Percentiles rank a stretch among this genome's conserved stretches.
Conservation (phyloP, 2,113 vertebrate genomes). For the Callipepla squamata region DNA sequence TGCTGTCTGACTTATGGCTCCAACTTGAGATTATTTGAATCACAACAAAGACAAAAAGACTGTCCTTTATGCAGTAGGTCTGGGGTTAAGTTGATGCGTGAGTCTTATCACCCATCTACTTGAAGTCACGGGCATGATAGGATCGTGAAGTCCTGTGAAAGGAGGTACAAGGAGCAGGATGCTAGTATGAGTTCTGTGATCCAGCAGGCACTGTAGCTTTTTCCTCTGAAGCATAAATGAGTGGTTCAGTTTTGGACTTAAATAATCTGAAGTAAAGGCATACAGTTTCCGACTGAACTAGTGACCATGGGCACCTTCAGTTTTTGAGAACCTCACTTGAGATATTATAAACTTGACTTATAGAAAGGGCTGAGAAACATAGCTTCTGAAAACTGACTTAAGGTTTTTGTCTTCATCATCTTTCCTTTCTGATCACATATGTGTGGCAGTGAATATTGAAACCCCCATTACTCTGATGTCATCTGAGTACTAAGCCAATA, state of each 20-base stretch:
- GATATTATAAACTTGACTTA: neutral
- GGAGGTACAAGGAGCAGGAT: neutral
- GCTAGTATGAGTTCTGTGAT: neutral
- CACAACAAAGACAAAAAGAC: neutral
- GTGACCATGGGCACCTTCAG: neutral
- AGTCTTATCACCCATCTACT: rapidly evolving
- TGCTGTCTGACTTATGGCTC: neutral
- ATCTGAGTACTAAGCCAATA: neutral
- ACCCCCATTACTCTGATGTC: neutral
- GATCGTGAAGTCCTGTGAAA: neutral
- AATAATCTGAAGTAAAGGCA: neutral
- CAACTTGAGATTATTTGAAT: neutral
- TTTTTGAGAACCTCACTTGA: neutral
- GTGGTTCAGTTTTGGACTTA: neutral
- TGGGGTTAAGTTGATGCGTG: neutral
- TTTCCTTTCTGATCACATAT: neutral
- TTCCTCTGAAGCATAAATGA: neutral
- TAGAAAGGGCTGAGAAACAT: conserved; percentile 19
- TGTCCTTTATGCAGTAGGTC: neutral
- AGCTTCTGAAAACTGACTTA: neutral
- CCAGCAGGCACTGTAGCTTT: neutral
- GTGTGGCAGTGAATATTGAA: neutral
- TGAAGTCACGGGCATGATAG: rapidly evolving
- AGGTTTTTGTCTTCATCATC: neutral
- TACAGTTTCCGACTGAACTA: neutral